Conservation (phyloP, 2,113 vertebrate genomes). For the Barnardius zonarius region DNA sequence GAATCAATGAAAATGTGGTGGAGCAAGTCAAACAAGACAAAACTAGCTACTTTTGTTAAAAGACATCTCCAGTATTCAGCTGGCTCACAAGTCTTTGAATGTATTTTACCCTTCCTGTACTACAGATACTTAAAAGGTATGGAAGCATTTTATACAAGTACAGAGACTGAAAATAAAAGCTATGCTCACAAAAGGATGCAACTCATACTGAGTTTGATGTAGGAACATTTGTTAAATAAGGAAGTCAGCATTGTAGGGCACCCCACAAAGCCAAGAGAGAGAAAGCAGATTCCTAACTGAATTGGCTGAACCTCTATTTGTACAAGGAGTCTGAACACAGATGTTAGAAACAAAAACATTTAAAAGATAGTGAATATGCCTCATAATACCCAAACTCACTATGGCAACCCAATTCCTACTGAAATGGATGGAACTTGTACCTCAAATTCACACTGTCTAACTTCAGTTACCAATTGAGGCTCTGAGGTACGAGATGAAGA, state of each 20-base stretch:
- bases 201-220: not conserved
- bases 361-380: not conserved
- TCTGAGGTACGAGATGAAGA: not conserved
- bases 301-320: not conserved
- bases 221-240: not conserved
- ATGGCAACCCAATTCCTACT: not conserved
- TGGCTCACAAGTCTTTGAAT: not conserved
- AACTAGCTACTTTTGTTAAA: not conserved
- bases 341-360: not conserved
- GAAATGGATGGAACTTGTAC: accelerated
- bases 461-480: not conserved
- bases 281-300: not conserved
- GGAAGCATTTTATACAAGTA: not conserved
- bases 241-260: not conserved
- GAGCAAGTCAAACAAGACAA: not conserved
- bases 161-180: not conserved
- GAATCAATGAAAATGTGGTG: not conserved
- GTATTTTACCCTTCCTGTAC: not conserved
- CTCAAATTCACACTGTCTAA: not conserved
- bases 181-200: not conserved
- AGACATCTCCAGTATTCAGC: not conserved
- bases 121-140: not conserved
- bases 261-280: not conserved
- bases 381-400: not conserved
- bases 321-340: not conserved